A percentile compares a stretch with the other conserved stretches of the same genome.
These are phyloP conservation scores for Congeria kusceri DNA, from an alignment of 2,888 invertebrate genomes.

Conservation along the genomic window DNA sequence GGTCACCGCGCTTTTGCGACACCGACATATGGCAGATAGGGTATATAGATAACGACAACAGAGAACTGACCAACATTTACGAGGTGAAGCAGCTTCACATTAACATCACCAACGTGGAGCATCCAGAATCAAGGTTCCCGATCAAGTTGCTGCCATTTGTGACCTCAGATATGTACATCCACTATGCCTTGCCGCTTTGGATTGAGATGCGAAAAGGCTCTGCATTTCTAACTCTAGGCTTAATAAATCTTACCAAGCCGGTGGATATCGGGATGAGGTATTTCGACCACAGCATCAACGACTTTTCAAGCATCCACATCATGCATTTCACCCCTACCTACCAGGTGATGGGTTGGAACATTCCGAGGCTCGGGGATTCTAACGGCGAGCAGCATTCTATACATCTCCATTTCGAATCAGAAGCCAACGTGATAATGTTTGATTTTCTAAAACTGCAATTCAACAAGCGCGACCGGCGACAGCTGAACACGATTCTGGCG, in stretches of 20 bases:
- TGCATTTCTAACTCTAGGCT: constrained; percentile 49
- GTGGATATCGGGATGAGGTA: constrained; percentile 49
- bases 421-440: constrained; percentile 57
- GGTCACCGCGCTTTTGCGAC: constrained; percentile 35
- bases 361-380: constrained; percentile 27
- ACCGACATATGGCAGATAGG: constrained; percentile 56
- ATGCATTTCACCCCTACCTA: constrained; percentile 44
- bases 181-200: constrained; percentile 40
- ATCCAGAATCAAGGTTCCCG: constrained; percentile 38
- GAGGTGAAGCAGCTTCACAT: constrained; percentile 28
- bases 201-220: constrained; percentile 39
- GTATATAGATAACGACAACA: constrained; percentile 40
- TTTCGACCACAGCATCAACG: constrained; percentile 22
- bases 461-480: constrained; percentile 35
- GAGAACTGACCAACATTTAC: constrained; percentile 45
- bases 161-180: constrained; percentile 45
- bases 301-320: constrained; percentile 34
- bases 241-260: constrained; percentile 50
- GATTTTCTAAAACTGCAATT: constrained; percentile 55
- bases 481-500: constrained; percentile 16
- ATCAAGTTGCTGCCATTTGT: constrained; percentile 54
- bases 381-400: constrained; percentile 16
- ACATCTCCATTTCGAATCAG: constrained; percentile 47
- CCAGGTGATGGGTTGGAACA: constrained; percentile 59
- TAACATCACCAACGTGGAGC: constrained; percentile 27